Percentiles rank a stretch among this genome's conserved stretches.
phyloP scores from a whole-genome alignment of 1,140 invertebrate genomes.

The Bombus turneri region DNA sequence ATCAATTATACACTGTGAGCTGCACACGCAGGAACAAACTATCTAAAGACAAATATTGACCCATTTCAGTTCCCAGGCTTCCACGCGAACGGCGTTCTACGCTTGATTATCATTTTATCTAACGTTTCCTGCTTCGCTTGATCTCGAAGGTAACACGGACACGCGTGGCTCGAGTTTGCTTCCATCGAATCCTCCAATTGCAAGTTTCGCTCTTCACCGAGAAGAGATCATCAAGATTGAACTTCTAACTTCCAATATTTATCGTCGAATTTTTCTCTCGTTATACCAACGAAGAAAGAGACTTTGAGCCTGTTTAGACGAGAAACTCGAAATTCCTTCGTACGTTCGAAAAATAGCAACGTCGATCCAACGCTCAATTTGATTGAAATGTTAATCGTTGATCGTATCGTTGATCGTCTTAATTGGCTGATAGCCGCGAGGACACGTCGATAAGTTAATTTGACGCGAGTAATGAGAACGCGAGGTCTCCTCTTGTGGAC shows the following conservation, averaged over 20 bases:
- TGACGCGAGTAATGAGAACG: not conserved
- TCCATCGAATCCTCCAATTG: not conserved
- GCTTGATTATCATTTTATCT: constrained; percentile 9
- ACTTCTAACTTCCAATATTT: not conserved
- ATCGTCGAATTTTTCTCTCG: no score
- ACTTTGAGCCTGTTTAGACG: not conserved
- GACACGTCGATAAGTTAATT: not conserved
- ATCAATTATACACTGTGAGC: constrained; percentile 24
- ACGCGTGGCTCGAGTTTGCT: no score
- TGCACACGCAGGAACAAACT: constrained; percentile 42
- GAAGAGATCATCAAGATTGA: not conserved
- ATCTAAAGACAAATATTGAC: constrained; percentile 45
- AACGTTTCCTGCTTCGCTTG: not conserved
- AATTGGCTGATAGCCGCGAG: not conserved
- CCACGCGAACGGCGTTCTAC: not conserved
- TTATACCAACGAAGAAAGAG: no score
- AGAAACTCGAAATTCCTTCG: not conserved
- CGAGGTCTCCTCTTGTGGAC: not conserved
- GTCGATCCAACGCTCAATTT: no score
- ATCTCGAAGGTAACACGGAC: not conserved
- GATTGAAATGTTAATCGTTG: not conserved
- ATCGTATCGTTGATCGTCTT: not conserved
- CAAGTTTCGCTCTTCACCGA: not conserved
- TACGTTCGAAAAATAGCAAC: no score
- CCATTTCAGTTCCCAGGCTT: constrained; percentile 1